A percentile compares a stretch with the other conserved stretches of the same genome.
These are phyloP conservation scores for Sebastes hubbsi DNA, from an alignment of 2,797 vertebrate species.

Conservation along the genomic window DNA sequence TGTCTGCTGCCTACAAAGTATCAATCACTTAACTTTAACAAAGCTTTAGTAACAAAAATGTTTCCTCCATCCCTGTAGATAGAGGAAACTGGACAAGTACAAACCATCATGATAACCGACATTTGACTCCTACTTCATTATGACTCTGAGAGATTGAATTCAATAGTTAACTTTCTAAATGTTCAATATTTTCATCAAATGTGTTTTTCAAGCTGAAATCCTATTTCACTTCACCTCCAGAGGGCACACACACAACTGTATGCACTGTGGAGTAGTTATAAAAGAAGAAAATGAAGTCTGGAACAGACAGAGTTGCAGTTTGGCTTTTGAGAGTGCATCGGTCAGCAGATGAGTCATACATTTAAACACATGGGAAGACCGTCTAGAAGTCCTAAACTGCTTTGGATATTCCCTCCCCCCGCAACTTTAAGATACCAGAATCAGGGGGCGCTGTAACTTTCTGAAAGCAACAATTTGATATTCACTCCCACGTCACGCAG, in stretches of 20 bases:
- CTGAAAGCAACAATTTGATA: neutral
- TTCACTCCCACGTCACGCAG: neutral
- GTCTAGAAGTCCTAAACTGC: neutral
- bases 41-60: neutral
- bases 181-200: conserved; percentile 11
- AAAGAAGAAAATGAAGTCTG: conserved; percentile 4
- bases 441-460: neutral
- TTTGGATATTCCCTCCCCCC: neutral
- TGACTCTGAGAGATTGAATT: neutral
- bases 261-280: neutral
- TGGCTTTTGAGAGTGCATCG: conserved; percentile 21
- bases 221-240: neutral
- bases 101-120: neutral
- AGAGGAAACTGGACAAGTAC: neutral
- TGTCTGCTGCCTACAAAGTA: conserved; percentile 1
- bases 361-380: conserved; percentile 14
- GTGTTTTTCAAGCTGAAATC: conserved; percentile 10
- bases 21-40: conserved; percentile 1
- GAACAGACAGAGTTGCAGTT: conserved; percentile 1
- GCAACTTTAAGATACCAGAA: neutral
- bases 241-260: neutral
- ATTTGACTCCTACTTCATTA: neutral
- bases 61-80: neutral
- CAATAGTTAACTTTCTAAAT: neutral
- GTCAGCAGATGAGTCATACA: conserved; percentile 7